A percentile compares a stretch with the other conserved stretches of the same genome.
phyloP scores from a whole-genome alignment of 2,113 vertebrate genomes.

The Callocephalon fimbriatum region DNA sequence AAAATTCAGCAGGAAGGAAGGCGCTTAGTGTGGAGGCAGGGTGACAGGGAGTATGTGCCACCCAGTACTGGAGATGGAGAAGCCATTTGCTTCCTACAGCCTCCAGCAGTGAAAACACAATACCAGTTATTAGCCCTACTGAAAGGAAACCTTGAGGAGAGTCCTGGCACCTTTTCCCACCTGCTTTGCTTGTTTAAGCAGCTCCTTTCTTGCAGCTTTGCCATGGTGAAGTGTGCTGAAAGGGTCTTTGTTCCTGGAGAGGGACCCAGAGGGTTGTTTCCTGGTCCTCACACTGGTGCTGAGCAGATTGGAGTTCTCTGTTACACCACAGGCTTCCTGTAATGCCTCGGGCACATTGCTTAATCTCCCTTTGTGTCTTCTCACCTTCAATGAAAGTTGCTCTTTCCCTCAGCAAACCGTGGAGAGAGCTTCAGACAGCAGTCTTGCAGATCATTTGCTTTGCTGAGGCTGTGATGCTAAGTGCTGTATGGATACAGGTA shows the following conservation, averaged over 20 bases:
- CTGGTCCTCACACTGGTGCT: fast-evolving
- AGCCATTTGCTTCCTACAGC: not conserved
- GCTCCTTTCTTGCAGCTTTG: not conserved
- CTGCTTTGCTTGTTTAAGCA: not conserved
- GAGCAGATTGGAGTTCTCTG: not conserved
- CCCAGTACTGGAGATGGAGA: fast-evolving
- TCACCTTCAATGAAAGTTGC: not conserved
- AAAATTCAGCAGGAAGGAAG: not conserved
- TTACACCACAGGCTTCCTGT: not conserved
- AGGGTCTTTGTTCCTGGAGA: not conserved
- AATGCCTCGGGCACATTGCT: not conserved
- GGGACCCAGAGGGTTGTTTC: not conserved
- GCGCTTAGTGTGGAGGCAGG: not conserved
- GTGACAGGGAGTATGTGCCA: not conserved
- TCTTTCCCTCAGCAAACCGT: not conserved
- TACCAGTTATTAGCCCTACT: not conserved
- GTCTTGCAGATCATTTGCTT: not conserved
- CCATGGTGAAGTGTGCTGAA: fast-evolving
- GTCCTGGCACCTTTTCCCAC: not conserved
- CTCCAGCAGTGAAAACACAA: not conserved
- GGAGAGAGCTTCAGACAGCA: not conserved
- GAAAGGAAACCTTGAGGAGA: not conserved
- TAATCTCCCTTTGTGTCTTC: not conserved
- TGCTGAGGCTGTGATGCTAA: not conserved
- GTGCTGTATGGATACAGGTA: not conserved